phyloP scores from a whole-genome alignment of 2,113 vertebrate genomes.

The Ia io region DNA sequence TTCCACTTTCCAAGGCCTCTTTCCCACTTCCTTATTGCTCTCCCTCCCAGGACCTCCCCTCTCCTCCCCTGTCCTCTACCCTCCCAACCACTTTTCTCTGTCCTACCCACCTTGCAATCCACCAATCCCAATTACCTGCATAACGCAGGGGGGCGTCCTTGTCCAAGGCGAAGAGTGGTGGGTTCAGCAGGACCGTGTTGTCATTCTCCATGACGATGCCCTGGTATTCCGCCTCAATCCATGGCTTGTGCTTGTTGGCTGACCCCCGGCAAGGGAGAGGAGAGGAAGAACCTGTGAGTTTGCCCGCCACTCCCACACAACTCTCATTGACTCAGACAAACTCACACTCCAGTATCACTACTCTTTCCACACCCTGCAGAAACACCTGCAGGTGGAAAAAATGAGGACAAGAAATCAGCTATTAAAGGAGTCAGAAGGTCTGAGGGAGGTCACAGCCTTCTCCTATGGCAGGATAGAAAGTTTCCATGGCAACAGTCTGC shows the following conservation, averaged over 20 bases:
- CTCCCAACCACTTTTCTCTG: background rate
- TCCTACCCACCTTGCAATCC: background rate
- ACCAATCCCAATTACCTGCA: slow-evolving; percentile 85
- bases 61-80: background rate
- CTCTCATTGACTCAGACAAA: background rate
- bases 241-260: slow-evolving; percentile 99
- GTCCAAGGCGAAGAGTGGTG: slow-evolving; percentile 96
- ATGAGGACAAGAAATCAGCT: background rate
- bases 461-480: background rate
- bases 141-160: slow-evolving; percentile 97
- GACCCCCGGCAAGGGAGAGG: slow-evolving; percentile 52
- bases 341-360: background rate
- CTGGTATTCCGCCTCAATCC: slow-evolving; percentile 99
- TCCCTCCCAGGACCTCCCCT: background rate
- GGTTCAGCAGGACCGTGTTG: slow-evolving; percentile 97
- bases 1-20: background rate
- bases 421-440: background rate
- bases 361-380: background rate
- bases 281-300: slow-evolving; percentile 54
- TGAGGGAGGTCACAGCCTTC: background rate
- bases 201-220: slow-evolving; percentile 99
- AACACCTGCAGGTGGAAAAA: background rate
- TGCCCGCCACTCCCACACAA: background rate
- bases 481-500: slow-evolving; percentile 27
- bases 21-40: background rate